Conservation (phyloP, 2,888 invertebrate species). For the Ariolimax columbianus region DNA sequence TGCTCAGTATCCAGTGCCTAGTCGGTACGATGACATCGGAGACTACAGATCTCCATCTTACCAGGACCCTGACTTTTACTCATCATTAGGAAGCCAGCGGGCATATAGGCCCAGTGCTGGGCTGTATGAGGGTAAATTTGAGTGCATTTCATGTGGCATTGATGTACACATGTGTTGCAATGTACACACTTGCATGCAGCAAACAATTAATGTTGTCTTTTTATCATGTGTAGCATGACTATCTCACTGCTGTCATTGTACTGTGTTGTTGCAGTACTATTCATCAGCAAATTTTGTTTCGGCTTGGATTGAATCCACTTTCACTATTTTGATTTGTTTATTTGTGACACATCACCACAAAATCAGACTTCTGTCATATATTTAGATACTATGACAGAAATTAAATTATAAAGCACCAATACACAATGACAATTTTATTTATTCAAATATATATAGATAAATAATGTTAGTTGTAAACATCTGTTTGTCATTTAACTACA, state of each 20-base stretch:
- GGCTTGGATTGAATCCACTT: too few relatives aligned
- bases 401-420: too few relatives aligned
- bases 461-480: too few relatives aligned
- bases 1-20: slow-evolving; percentile 24
- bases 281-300: too few relatives aligned
- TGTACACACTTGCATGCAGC: background rate
- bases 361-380: too few relatives aligned
- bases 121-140: slow-evolving; percentile 48
- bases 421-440: too few relatives aligned
- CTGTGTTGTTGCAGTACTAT: too few relatives aligned
- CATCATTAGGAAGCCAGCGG: slow-evolving; percentile 22
- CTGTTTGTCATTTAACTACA: too few relatives aligned
- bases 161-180: background rate
- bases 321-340: too few relatives aligned
- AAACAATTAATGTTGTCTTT: background rate
- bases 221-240: background rate
- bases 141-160: background rate
- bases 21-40: slow-evolving; percentile 36
- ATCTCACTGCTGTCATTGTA: background rate
- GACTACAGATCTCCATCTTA: slow-evolving; percentile 42
- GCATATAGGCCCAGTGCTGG: slow-evolving; percentile 38
- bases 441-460: too few relatives aligned
- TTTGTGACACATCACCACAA: too few relatives aligned
- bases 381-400: too few relatives aligned
- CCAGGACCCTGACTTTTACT: slow-evolving; percentile 45